Base-by-base conservation (phyloP, 2,888 invertebrate species). In the Acanthococcus lagerstroemiae region DNA sequence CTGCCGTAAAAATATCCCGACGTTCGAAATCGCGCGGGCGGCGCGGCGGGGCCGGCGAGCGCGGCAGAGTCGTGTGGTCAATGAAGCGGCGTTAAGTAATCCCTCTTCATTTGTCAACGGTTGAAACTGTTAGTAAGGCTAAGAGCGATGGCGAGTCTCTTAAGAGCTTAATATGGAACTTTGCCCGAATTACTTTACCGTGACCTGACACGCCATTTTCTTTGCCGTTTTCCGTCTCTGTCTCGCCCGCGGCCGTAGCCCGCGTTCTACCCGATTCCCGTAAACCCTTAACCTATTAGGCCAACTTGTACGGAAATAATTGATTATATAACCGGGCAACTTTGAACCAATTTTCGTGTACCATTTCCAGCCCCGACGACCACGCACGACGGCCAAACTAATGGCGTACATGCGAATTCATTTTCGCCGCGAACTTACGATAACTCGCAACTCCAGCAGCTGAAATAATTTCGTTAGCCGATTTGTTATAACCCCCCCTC, bases 71-170 rank as follows among this genome's bases (percentile, higher is more conserved):
- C 52, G 50, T 50, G 22, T 50, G 61, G 61, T 61, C 61, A 61
- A 61, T 61, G 61, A 61, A 61, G 61, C 61, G 61, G 48, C 48
- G 50, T 61, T 61, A 61, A 61, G 61, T 61, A 61, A 61, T 61
- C 61, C 61, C 61, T 61, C 61, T 61, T 61, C 61, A 61, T 61
- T 61, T 61, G 61, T 61, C 61, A 61, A 61, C 61, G 61, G 52
- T 61, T 61, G 61, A 61, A 61, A 61, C 61, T 61, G 61, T 61
- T 61, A 52, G 61, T 61, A 61, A 61, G 61, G 61, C 61, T 61
- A 61, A 61, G 52, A 61, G 61, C 61, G 50, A 52, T 50, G 37
- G 61, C 61, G 61, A 61, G 50, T 61, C 61, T 61, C 61, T 61
- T 61, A 61, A 61, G 61, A 61, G 61, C 61, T 52, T 61, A 61